Evolutionary conservation across 2,888 invertebrate genomes (phyloP).

Genomic region (Onchidella celtica): DNA sequence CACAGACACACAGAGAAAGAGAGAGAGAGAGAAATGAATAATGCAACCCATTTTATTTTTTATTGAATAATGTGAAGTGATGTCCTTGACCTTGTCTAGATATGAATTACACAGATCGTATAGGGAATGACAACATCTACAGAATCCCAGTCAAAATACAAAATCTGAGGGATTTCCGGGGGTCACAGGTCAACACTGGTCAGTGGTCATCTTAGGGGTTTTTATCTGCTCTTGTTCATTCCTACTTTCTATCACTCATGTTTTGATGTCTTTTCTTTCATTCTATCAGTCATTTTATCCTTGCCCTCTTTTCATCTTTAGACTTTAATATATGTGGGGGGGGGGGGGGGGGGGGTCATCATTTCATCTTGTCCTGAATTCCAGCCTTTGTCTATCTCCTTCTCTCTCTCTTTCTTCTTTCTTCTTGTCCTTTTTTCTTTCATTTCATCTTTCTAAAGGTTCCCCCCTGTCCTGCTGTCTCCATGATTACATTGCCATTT

Average conservation of each 20-base stretch:
- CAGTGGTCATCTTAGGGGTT: too few species aligned
- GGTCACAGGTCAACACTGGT: constrained; percentile 79
- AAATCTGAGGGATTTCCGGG: constrained; percentile 81
- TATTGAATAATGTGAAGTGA: neutral
- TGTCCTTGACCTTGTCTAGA: constrained; percentile 67
- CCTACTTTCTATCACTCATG: too few species aligned
- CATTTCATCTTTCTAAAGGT: neutral
- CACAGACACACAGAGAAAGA: too few species aligned
- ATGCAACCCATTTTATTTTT: too few species aligned
- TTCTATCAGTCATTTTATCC: too few species aligned
- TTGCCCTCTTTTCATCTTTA: too few species aligned
- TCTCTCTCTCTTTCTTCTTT: neutral
- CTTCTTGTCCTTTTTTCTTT: neutral
- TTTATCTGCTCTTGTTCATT: too few species aligned
- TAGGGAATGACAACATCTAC: constrained; percentile 81
- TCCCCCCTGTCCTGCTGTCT: neutral
- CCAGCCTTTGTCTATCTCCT: neutral
- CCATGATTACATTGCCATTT: neutral
- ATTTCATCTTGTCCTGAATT: neutral
- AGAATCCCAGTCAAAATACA: constrained; percentile 83
- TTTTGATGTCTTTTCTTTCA: too few species aligned
- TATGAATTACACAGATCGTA: constrained; percentile 80
- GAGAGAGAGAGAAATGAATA: too few species aligned
- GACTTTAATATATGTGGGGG: too few species aligned
- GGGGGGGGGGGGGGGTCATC: constrained; percentile 79